Evolutionary conservation across 2,113 vertebrate genomes (phyloP), one percentile per base, ranked within the genome.

Genomic region (Pionites leucogaster): DNA sequence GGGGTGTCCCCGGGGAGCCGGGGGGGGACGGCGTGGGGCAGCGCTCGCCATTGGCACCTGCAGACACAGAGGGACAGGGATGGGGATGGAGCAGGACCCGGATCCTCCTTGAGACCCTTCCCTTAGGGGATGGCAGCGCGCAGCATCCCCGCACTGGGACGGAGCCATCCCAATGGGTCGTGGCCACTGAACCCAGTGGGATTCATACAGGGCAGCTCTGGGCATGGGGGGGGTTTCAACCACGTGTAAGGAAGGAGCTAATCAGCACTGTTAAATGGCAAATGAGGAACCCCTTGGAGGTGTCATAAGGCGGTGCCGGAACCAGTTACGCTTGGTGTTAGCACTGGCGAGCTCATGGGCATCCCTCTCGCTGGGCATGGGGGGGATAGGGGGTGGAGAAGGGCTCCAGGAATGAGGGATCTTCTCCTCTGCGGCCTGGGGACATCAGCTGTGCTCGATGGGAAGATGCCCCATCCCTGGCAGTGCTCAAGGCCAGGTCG

Each of bases 21-120:
- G 99, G 98, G 2, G 98, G 98, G 68, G 98, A 99, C 0, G 98
- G 98, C 0, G 98, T 98, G 0, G 68, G 97, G n/a, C 98, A 99
- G n/a, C 39, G 74, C 49, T 97, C 92, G 1, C 98, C 69, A 4
- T 70, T 97, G 67, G 97, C 95, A 94, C 96, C 99, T 99, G 94
- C 11, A 82, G 95, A 82, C 63, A 62, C 37, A 39, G 62, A 49
- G 9, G 20, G 55, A n/a, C 20, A 59, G 19, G 44, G 50, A 42
- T 13, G 19, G 41, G 27, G 52, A 2, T 7, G 49, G 39, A 46
- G 27, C 37, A 0, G 3, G 35, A 3, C 19, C 35, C 13, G 1
- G 2, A 4, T 2, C 3, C 27, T 4, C 22, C 1, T 9, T 23
- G 33, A 25, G 35, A 17, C 12, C 27, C 2, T 74, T 63, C 10